Conservation (phyloP, 2,113 vertebrate species). For the Triplophysa dalaica region DNA sequence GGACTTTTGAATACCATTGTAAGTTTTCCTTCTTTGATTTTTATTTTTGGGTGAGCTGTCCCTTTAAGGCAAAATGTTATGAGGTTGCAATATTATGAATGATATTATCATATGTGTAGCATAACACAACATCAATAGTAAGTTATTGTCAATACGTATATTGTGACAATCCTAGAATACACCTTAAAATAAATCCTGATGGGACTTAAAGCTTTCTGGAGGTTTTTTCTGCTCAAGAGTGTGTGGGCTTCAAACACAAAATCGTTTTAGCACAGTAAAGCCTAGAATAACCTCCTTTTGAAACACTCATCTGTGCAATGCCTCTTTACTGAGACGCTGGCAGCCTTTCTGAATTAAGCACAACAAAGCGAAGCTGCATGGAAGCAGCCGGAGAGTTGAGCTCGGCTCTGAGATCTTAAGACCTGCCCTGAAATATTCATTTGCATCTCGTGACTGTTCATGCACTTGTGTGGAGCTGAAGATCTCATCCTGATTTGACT, state of each 20-base stretch:
- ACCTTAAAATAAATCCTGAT: too few species aligned
- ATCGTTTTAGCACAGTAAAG: neutral
- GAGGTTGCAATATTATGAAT: too few species aligned
- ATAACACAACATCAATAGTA: too few species aligned
- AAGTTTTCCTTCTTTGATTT: too few species aligned
- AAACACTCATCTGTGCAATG: conserved; percentile 46
- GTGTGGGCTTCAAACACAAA: conserved; percentile 3
- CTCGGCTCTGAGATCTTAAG: neutral
- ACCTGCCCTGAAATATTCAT: conserved; percentile 65
- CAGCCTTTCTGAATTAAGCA: conserved; percentile 47
- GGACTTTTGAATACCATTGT: too few species aligned
- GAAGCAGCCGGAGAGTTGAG: conserved; percentile 1
- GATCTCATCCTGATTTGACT: neutral
- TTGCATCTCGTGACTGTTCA: conserved; percentile 12
- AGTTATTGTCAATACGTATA: too few species aligned
- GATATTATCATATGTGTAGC: too few species aligned
- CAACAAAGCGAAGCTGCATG: conserved; percentile 56
- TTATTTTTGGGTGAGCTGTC: too few species aligned
- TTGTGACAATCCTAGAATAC: too few species aligned
- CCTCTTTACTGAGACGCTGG: conserved; percentile 22
- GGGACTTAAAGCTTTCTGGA: too few species aligned
- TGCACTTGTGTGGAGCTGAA: neutral
- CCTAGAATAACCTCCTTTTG: conserved; percentile 40
- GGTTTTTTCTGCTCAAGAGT: too few species aligned
- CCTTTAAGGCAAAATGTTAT: too few species aligned